Conservation (phyloP, 1,140 invertebrate species). For the Adoxophyes honmai region DNA sequence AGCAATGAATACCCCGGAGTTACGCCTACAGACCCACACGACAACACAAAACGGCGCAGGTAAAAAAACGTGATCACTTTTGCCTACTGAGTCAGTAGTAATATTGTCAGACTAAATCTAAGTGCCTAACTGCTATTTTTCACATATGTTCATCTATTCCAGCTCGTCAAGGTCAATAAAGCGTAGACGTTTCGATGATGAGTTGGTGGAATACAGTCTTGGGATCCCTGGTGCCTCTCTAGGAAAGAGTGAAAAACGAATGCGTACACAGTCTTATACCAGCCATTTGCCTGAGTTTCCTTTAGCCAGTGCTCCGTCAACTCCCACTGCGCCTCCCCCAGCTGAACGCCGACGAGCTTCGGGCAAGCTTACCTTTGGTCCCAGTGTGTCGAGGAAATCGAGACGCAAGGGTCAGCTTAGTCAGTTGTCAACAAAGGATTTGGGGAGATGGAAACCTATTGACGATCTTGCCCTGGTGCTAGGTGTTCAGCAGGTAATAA, state of each 20-base stretch:
- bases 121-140: not conserved
- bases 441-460: slow-evolving; percentile 97
- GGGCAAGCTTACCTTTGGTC: slow-evolving; percentile 59
- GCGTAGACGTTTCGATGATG: slow-evolving; percentile 97
- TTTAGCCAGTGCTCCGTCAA: slow-evolving; percentile 64
- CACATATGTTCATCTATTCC: no score
- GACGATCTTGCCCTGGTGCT: slow-evolving; percentile 97
- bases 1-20: slow-evolving; percentile 61
- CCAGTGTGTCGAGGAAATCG: slow-evolving; percentile 61
- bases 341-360: slow-evolving; percentile 44
- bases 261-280: slow-evolving; percentile 78
- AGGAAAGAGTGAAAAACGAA: slow-evolving; percentile 73
- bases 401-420: slow-evolving; percentile 80
- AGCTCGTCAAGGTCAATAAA: slow-evolving; percentile 96
- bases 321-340: slow-evolving; percentile 49
- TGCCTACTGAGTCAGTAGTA: not conserved
- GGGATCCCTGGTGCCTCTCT: slow-evolving; percentile 81
- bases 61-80: slow-evolving; percentile 18
- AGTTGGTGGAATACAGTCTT: slow-evolving; percentile 92
- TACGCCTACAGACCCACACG: slow-evolving; percentile 43
- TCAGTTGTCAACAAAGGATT: slow-evolving; percentile 86
- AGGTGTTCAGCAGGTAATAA: slow-evolving; percentile 94
- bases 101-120: no score
- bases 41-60: slow-evolving; percentile 66
- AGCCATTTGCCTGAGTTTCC: slow-evolving; percentile 77